Evolutionary conservation across 2,888 invertebrate genomes (phyloP).

Genomic region (Bellardia pandia): DNA sequence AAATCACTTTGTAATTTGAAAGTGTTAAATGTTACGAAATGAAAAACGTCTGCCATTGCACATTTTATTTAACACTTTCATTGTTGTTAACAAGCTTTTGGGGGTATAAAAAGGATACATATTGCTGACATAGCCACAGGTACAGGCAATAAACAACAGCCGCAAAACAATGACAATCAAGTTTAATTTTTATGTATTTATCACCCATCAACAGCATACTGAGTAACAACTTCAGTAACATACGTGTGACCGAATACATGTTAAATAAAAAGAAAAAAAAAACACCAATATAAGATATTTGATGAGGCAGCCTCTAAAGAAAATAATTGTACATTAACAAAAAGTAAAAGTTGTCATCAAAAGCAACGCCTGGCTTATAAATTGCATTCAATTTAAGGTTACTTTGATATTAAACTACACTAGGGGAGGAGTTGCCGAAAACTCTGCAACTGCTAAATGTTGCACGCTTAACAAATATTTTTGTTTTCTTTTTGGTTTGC

Average conservation of each 20-base stretch:
- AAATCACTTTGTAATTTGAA: conserved; percentile 4
- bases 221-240: conserved; percentile 22
- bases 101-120: background rate
- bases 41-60: conserved; percentile 33
- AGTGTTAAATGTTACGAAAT: conserved; percentile 41
- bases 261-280: background rate
- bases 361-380: conserved; percentile 53
- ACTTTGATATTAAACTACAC: background rate
- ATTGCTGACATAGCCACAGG: background rate
- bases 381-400: background rate
- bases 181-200: conserved; percentile 59
- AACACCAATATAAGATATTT: background rate
- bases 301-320: background rate
- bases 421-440: conserved; percentile 55
- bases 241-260: background rate
- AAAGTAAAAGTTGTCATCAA: conserved; percentile 72
- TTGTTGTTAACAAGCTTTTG: conserved; percentile 40
- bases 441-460: background rate
- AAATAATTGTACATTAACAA: background rate
- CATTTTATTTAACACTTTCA: conserved; percentile 55
- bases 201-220: conserved; percentile 54
- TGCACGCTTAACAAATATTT: conserved; percentile 42
- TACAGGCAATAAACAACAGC: background rate
- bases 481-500: background rate
- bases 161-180: conserved; percentile 52